Base-by-base conservation (phyloP, 2,113 vertebrate genomes). In the Nothoprocta pentlandii region DNA sequence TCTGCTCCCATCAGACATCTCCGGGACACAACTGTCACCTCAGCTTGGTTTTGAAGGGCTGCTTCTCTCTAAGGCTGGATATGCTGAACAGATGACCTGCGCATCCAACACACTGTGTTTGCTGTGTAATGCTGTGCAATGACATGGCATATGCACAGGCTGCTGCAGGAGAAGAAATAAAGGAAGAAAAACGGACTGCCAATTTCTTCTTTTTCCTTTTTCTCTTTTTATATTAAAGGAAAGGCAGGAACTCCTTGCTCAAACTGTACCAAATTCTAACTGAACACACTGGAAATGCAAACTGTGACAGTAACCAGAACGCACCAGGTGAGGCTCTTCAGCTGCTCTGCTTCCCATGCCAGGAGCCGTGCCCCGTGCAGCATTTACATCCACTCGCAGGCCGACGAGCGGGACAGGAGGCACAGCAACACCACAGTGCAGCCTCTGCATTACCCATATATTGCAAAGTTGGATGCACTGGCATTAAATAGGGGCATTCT, bases 261-360 rank as follows among this genome's bases (percentile, higher is more conserved):
- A 76, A 90, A 71, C 10, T 10, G 22, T 10, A 54, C 5, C 2
- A 2, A 30, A 36, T 47, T 44, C 51, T 51, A 80, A 23, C 16
- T 80, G 80, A 86, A 70, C 25, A 58, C 14, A 32, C 59, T 61
- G 42, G 74, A 41, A 91, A 94, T 77, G 53, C 82, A 90, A 79
- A 69, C 59, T 25, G 5, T 49, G 42, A 80, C 56, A 56, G 46
- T 56, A 78, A 90, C 42, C n/a, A 88, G 71, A 46, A 21, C 3
- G 32, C 6, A 3, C 41, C 56, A 88, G 46, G 9, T 36, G 44
- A 5, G n/a, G 41, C 26, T 78, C 51, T 70, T 54, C 49, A 88
- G 28, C 26, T 56, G 54, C 32, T 71, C 53, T 12, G 3, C 63
- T 94, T 75, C 74, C 32, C 68, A 67, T 39, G 41, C 32, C 79